Conservation (phyloP, 1,140 invertebrate species). For the Drosophila leontia region DNA sequence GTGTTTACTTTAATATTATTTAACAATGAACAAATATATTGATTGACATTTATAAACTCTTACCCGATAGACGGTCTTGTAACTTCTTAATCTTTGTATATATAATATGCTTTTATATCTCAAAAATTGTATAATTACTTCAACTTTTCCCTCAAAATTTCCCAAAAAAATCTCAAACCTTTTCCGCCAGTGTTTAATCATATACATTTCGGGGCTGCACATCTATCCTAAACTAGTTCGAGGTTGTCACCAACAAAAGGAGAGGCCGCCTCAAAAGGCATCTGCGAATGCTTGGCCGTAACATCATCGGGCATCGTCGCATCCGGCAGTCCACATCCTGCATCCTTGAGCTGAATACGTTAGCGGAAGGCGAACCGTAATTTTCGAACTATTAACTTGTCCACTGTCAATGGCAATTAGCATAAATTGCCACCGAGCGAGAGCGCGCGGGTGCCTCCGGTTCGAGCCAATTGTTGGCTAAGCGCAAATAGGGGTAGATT, state of each 20-base stretch:
- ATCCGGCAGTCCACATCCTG: slow-evolving; percentile 71
- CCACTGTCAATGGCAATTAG: slow-evolving; percentile 72
- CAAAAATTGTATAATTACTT: background rate
- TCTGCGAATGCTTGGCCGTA: slow-evolving; percentile 21
- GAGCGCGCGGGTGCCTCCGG: background rate
- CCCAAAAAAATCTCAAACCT: background rate
- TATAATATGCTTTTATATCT: background rate
- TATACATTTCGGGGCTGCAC: slow-evolving; percentile 34
- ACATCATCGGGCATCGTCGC: slow-evolving; percentile 40
- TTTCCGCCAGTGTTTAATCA: slow-evolving; percentile 20
- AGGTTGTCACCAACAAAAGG: slow-evolving; percentile 43
- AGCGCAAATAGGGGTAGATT: slow-evolving; percentile 19
- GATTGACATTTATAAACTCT: background rate
- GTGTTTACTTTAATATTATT: too few species aligned
- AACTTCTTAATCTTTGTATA: too few species aligned
- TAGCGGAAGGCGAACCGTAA: slow-evolving; percentile 40
- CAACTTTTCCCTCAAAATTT: background rate
- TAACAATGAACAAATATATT: background rate
- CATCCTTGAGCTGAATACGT: slow-evolving; percentile 74
- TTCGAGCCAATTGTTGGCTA: slow-evolving; percentile 7
- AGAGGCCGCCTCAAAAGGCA: slow-evolving; percentile 20
- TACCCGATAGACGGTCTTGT: too few species aligned
- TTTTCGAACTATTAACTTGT: slow-evolving; percentile 67
- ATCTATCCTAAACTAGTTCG: slow-evolving; percentile 45
- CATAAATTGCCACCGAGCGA: slow-evolving; percentile 53